Evolutionary conservation across 37 sponge, comb jelly and placozoan genomes (phyloP).

Genomic region (Cliona cf. orientalis): DNA sequence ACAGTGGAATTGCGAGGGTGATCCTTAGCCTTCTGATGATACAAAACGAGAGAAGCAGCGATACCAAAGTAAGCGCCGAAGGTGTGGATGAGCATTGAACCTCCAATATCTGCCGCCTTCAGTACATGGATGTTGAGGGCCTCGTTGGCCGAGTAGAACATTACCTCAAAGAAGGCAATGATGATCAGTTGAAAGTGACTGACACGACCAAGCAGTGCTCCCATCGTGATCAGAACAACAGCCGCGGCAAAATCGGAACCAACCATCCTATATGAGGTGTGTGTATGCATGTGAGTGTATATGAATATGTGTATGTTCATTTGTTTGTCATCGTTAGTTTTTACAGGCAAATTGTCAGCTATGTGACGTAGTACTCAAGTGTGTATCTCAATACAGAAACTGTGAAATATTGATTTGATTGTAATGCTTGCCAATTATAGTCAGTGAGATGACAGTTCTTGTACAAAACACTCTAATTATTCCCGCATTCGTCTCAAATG

Average conservation of each 20-base stretch:
- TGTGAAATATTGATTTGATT: too few species aligned
- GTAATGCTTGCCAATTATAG: too few species aligned
- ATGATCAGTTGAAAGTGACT: constrained; percentile 85
- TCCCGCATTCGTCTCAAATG: too few species aligned
- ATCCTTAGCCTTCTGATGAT: constrained; percentile 67
- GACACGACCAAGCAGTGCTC: constrained; percentile 86
- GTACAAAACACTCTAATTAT: too few species aligned
- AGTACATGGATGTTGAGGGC: constrained; percentile 65
- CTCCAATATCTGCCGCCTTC: constrained; percentile 89
- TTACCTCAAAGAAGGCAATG: constrained; percentile 86
- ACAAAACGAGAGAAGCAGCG: constrained; percentile 72
- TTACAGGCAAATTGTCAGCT: too few species aligned
- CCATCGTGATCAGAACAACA: constrained; percentile 93
- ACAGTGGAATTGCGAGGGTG: constrained; percentile 54
- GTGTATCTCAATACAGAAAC: too few species aligned
- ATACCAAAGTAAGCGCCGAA: constrained; percentile 98
- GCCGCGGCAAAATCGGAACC: constrained; percentile 89
- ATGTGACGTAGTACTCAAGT: too few species aligned
- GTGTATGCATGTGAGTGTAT: not conserved
- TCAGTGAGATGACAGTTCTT: too few species aligned
- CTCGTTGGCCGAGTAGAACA: constrained; percentile 85
- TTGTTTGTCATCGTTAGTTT: too few species aligned
- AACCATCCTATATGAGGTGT: constrained; percentile 74
- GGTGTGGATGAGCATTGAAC: constrained; percentile 92
- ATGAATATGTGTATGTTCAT: too few species aligned